A percentile compares a stretch with the other conserved stretches of the same genome.
phyloP scores from a whole-genome alignment of 1,140 invertebrate genomes.

The Calycopis cecrops region DNA sequence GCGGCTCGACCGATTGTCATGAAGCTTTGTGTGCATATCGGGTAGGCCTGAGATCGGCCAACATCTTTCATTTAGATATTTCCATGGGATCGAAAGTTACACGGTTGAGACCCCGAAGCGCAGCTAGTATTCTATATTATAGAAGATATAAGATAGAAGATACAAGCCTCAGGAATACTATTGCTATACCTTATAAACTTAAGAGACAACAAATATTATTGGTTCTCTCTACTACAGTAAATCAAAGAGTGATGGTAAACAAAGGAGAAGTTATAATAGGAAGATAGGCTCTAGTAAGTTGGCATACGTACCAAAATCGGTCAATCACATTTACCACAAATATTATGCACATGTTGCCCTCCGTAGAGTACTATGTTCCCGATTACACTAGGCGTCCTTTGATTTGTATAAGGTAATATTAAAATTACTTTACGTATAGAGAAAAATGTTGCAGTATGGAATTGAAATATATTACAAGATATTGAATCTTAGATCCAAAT shows the following conservation, averaged over 20 bases:
- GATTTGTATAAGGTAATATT: constrained; percentile 6
- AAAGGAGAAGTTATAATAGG: neutral
- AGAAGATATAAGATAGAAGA: too few species aligned
- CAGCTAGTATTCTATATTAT: too few species aligned
- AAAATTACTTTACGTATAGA: constrained; percentile 2
- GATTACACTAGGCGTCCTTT: neutral
- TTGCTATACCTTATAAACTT: neutral
- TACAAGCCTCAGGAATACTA: neutral
- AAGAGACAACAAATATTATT: constrained; percentile 9
- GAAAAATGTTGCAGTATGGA: neutral
- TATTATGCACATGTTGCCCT: constrained; percentile 9
- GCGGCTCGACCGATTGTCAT: too few species aligned
- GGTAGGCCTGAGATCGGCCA: too few species aligned
- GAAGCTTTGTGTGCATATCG: too few species aligned
- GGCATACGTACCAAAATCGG: neutral
- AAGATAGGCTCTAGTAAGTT: neutral
- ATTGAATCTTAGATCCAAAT: neutral
- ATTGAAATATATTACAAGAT: neutral
- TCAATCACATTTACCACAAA: neutral
- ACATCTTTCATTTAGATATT: too few species aligned
- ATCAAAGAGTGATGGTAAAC: constrained; percentile 7
- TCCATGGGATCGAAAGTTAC: too few species aligned
- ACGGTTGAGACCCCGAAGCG: too few species aligned
- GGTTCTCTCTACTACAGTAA: constrained; percentile 8
- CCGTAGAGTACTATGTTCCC: neutral